These are phyloP conservation scores for Heliothis peltigera DNA, from an alignment of 2,888 invertebrate genomes.

Conservation along the genomic window DNA sequence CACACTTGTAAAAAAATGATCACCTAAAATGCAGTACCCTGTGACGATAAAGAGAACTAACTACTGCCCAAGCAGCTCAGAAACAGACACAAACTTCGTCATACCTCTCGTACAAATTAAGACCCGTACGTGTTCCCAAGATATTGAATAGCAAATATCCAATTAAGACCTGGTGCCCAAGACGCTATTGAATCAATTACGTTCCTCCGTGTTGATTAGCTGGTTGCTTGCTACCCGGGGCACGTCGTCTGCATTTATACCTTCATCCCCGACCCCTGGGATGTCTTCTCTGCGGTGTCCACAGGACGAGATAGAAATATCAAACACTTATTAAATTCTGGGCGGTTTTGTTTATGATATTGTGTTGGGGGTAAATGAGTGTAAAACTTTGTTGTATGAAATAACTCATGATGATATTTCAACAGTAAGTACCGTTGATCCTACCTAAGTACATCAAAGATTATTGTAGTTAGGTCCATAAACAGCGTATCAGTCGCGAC, in stretches of 20 bases:
- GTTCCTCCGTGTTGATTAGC: slow-evolving; percentile 53
- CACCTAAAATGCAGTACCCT: no score
- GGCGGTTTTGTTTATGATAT: slow-evolving; percentile 24
- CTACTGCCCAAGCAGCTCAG: background rate
- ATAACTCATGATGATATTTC: no score
- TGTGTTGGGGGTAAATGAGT: slow-evolving; percentile 21
- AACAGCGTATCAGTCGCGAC: no score
- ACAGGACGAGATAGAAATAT: slow-evolving; percentile 20
- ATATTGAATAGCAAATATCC: slow-evolving; percentile 41
- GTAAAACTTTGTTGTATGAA: background rate
- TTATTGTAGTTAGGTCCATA: no score
- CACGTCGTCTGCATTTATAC: slow-evolving; percentile 58
- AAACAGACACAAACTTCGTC: background rate
- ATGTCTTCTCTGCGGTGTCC: slow-evolving; percentile 42
- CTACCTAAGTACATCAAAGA: no score
- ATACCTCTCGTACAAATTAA: slow-evolving; percentile 4
- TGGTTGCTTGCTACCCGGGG: slow-evolving; percentile 22
- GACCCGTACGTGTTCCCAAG: background rate
- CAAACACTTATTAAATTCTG: slow-evolving; percentile 32
- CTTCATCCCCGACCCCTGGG: slow-evolving; percentile 32
- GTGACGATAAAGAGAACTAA: background rate
- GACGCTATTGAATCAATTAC: slow-evolving; percentile 57
- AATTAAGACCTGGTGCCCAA: slow-evolving; percentile 34
- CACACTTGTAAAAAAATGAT: no score
- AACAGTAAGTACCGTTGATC: no score